phyloP scores from a whole-genome alignment of 2,113 vertebrate genomes.

The Acanthisitta chloris region DNA sequence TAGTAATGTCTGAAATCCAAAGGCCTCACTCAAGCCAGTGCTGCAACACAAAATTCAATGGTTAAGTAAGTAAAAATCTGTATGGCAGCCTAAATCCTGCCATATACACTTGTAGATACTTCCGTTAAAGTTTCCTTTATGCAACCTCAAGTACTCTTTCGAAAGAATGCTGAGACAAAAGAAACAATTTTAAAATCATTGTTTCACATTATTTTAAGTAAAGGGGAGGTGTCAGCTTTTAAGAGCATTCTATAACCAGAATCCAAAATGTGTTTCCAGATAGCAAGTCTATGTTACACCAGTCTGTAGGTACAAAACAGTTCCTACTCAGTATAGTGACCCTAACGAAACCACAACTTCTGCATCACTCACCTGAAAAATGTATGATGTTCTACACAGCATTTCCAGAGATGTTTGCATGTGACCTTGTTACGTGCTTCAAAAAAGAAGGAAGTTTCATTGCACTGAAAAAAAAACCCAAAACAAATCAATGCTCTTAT shows the following conservation, averaged over 20 bases:
- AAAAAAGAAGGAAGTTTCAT: conserved; percentile 91
- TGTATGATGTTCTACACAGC: conserved; percentile 87
- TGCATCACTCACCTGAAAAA: conserved; percentile 84
- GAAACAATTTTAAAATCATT: background rate
- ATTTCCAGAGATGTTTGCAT: conserved; percentile 91
- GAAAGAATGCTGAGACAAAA: background rate
- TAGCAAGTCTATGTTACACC: background rate
- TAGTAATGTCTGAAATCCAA: background rate
- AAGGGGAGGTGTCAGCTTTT: background rate
- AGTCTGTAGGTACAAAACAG: background rate
- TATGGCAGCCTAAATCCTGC: background rate
- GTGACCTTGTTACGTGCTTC: conserved; percentile 79
- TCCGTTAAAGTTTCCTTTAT: background rate
- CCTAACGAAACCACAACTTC: background rate
- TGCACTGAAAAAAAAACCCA: conserved; percentile 77
- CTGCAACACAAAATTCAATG: background rate
- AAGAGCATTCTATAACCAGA: background rate
- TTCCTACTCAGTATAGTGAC: background rate
- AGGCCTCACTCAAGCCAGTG: background rate
- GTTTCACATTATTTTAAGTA: background rate
- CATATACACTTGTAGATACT: background rate
- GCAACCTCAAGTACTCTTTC: background rate
- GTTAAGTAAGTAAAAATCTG: background rate
- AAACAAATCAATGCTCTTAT: background rate
- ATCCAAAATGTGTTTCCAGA: background rate